Percentiles rank a stretch among this genome's conserved stretches.
Evolutionary conservation across 2,797 vertebrate genomes (phyloP).

Genomic region (Linurgus olivaceus): DNA sequence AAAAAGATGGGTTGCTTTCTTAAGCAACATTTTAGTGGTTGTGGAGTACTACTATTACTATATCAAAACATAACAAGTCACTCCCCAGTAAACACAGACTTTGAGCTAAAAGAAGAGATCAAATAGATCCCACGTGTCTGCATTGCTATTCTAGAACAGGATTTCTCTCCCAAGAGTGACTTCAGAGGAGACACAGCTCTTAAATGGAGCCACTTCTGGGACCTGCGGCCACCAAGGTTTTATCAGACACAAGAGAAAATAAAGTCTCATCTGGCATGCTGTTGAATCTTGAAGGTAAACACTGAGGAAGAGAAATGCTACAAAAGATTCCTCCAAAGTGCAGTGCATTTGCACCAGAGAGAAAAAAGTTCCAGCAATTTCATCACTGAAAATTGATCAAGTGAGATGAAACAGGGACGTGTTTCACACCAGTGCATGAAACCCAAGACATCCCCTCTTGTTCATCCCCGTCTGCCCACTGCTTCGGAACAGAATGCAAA

Average conservation of each 20-base stretch:
- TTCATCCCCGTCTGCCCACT: not conserved
- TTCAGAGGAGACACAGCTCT: not conserved
- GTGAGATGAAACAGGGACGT: not conserved
- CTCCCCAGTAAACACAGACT: constrained; percentile 60
- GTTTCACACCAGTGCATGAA: not conserved
- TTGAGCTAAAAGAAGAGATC: constrained; percentile 51
- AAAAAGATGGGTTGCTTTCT: constrained; percentile 1
- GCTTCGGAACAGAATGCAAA: not conserved
- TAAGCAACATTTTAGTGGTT: constrained; percentile 38
- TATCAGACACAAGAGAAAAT: not conserved
- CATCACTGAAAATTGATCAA: not conserved
- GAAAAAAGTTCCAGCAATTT: not conserved
- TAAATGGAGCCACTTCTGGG: not conserved
- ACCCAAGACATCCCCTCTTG: not conserved
- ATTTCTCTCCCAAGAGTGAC: constrained; percentile 32
- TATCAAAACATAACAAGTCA: constrained; percentile 24
- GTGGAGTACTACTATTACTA: constrained; percentile 36
- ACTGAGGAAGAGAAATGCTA: not conserved
- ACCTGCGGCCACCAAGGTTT: not conserved
- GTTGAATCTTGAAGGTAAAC: not conserved
- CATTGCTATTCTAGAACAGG: constrained; percentile 21
- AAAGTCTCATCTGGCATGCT: not conserved
- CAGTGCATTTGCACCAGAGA: not conserved
- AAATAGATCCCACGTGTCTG: constrained; percentile 27
- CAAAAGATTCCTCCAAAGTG: not conserved